A percentile compares a stretch with the other conserved stretches of the same genome.
phyloP scores from a whole-genome alignment of 2,113 vertebrate species.

The Zosterops hypoxanthus region DNA sequence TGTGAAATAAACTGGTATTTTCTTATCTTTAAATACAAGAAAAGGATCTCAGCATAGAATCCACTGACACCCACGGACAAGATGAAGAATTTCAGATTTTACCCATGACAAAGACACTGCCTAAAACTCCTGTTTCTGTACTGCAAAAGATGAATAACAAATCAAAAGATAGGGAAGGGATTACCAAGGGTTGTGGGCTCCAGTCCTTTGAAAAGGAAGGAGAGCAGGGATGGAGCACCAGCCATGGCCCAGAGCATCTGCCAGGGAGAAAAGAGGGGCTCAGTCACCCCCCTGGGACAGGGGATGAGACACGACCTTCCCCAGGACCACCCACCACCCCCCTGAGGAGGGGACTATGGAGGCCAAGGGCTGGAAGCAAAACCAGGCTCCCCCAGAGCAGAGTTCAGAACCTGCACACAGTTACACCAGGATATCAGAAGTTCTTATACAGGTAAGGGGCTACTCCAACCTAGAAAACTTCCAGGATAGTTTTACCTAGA shows the following conservation, averaged over 20 bases:
- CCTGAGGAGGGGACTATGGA: rapidly evolving
- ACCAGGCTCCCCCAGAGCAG: not conserved
- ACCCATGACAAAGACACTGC: not conserved
- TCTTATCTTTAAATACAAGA: not conserved
- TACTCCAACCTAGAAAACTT: not conserved
- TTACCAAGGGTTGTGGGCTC: not conserved
- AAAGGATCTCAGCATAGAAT: conserved; percentile 16
- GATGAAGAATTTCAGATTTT: not conserved
- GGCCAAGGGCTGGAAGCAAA: not conserved
- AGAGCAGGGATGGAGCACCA: not conserved
- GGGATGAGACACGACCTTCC: not conserved
- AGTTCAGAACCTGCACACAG: not conserved
- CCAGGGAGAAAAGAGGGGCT: conserved; percentile 10
- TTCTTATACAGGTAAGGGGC: not conserved
- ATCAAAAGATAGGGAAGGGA: not conserved
- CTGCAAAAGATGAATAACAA: not conserved
- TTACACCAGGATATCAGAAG: not conserved
- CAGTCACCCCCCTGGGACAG: not conserved
- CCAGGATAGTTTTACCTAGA: not conserved
- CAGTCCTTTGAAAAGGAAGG: conserved; percentile 3
- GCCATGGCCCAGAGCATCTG: not conserved
- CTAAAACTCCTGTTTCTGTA: not conserved
- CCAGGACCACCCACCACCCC: not conserved
- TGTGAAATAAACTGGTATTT: not conserved
- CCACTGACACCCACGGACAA: not conserved